Conservation (phyloP, 2,797 vertebrate genomes). For the Coccyzus lansbergi region DNA sequence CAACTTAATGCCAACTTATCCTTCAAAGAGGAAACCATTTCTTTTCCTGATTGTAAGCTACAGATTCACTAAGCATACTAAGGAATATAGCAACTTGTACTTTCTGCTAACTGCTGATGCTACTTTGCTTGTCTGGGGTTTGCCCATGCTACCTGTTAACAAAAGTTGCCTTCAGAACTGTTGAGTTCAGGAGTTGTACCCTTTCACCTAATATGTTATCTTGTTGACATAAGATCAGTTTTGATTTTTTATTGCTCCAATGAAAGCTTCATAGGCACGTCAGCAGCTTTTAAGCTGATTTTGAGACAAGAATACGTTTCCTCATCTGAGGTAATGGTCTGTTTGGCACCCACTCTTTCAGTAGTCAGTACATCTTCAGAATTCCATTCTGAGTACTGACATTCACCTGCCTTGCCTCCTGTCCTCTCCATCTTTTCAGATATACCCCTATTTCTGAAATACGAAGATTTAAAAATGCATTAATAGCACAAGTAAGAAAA, state of each 20-base stretch:
- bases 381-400: not conserved
- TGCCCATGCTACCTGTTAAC: not conserved
- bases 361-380: not conserved
- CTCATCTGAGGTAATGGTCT: not conserved
- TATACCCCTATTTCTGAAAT: not conserved
- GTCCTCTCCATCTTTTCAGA: not conserved
- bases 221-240: not conserved
- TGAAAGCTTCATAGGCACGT: not conserved
- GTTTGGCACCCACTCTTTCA: not conserved
- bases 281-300: not conserved
- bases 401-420: not conserved
- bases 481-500: not conserved
- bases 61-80: accelerated
- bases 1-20: not conserved
- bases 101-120: not conserved
- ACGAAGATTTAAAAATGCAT: not conserved
- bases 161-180: not conserved
- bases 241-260: not conserved
- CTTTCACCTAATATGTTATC: not conserved
- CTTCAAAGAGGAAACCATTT: not conserved
- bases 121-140: not conserved
- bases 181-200: not conserved
- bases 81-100: not conserved
- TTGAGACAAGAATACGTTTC: not conserved
- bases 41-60: not conserved